phyloP scores from a whole-genome alignment of 2,888 invertebrate genomes.

The Metacarcinus magister region DNA sequence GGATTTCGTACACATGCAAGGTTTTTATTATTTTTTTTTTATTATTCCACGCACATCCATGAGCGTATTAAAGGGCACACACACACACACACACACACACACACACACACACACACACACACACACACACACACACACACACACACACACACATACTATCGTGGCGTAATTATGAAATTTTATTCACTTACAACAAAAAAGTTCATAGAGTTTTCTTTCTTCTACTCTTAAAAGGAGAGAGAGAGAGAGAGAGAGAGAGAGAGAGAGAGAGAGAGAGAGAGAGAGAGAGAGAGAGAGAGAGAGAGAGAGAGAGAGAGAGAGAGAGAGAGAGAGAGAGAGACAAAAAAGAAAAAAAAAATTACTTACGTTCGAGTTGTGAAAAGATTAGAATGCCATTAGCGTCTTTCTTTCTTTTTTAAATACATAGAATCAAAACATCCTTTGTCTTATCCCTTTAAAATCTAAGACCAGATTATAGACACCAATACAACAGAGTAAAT shows the following conservation, averaged over 20 bases:
- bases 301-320: constrained; percentile 2
- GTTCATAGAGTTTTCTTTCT: background rate
- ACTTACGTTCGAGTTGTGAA: too few species aligned
- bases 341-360: background rate
- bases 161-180: too few species aligned
- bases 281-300: constrained; percentile 2
- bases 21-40: background rate
- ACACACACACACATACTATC: background rate
- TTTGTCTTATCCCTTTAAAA: background rate
- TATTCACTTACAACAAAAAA: background rate
- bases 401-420: background rate
- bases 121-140: background rate
- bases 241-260: constrained; percentile 14
- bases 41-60: background rate
- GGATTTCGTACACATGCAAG: too few species aligned
- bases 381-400: background rate
- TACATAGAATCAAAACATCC: background rate
- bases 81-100: background rate
- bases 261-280: background rate
- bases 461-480: background rate
- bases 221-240: background rate
- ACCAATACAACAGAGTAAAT: too few species aligned
- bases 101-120: background rate
- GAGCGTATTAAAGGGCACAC: background rate
- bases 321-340: constrained; percentile 2